phyloP scores from a whole-genome alignment of 1,140 invertebrate genomes.

The Penaeus indicus region DNA sequence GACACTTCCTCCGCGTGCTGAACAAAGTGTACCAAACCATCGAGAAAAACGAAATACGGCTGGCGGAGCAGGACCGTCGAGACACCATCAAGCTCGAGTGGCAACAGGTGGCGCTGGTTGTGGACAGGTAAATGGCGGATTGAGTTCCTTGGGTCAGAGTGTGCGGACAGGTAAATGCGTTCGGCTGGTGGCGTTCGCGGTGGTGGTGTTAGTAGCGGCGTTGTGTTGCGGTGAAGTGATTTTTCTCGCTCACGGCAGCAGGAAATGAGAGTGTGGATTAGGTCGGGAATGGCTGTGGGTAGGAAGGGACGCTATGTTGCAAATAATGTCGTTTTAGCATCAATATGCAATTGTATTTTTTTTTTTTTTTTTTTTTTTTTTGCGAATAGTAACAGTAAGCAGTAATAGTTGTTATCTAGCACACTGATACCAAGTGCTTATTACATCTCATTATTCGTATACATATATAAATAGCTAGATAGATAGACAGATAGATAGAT shows the following conservation, averaged over 20 bases:
- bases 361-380: background rate
- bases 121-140: slow-evolving; percentile 71
- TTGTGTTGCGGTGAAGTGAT: too few species aligned
- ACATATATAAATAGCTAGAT: too few species aligned
- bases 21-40: slow-evolving; percentile 71
- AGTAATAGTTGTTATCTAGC: background rate
- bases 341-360: too few species aligned
- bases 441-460: background rate
- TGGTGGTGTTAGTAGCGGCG: too few species aligned
- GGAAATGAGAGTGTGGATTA: too few species aligned
- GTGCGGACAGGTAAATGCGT: background rate
- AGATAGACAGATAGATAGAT: too few species aligned
- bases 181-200: too few species aligned
- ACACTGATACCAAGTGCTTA: background rate
- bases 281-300: too few species aligned
- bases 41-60: slow-evolving; percentile 74
- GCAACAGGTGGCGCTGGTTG: slow-evolving; percentile 76
- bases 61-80: slow-evolving; percentile 74
- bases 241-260: too few species aligned
- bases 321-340: too few species aligned
- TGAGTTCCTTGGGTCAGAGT: background rate
- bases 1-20: slow-evolving; percentile 47
- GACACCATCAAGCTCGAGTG: slow-evolving; percentile 75
- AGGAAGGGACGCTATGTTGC: too few species aligned
- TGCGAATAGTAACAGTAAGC: background rate